Base-by-base conservation (phyloP, 2,113 vertebrate genomes). In the Falco punctatus region DNA sequence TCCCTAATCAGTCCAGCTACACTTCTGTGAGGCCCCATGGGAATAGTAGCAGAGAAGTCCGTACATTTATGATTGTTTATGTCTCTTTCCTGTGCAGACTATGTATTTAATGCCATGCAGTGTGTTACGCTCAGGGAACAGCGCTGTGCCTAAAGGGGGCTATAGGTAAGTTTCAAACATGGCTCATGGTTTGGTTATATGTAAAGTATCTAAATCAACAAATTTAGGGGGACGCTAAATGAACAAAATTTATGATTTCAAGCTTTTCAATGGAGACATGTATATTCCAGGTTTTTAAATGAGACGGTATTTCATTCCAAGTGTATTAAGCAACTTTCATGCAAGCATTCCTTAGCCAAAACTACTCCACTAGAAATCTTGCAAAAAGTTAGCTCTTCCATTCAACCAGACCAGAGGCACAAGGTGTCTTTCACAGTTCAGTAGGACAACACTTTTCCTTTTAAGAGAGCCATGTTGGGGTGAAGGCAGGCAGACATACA, bases 381-480 rank as follows among this genome's bases (percentile, higher is more conserved):
- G n/a, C 49, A 83, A 48, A 66, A 82, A 65, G n/a, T 51, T n/a
- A 11, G 11, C 26, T 81, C 26, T 88, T 80, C 58, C 81, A 0
- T n/a, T 26, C 40, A 57, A 28, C 9, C n/a, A 70, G 35, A 13
- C 23, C 15, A 13, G 20, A 79, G 66, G 21, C 16, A 57, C 11
- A 30, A 82, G 21, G 18, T 81, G 5, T 49, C 21, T 65, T 20
- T 59, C 18, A 26, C 38, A 67, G 61, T 59, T 69, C 35, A 42
- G 48, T 6, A 44, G 44, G 44, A 55, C 58, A 23, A 23, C 6
- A 9, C 28, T 69, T 65, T 52, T 67, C 48, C 28, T 69, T 48
- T 77, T 28, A 40, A 62, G 65, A 78, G n/a, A 30, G 27, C 32
- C 2, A 0, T 44, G 32, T 82, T 0, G 1, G 0, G 8, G 28